Percentiles rank a stretch among this genome's conserved stretches.
Conservation (phyloP, 2,113 vertebrate genomes). For the Cardinalis cardinalis region DNA sequence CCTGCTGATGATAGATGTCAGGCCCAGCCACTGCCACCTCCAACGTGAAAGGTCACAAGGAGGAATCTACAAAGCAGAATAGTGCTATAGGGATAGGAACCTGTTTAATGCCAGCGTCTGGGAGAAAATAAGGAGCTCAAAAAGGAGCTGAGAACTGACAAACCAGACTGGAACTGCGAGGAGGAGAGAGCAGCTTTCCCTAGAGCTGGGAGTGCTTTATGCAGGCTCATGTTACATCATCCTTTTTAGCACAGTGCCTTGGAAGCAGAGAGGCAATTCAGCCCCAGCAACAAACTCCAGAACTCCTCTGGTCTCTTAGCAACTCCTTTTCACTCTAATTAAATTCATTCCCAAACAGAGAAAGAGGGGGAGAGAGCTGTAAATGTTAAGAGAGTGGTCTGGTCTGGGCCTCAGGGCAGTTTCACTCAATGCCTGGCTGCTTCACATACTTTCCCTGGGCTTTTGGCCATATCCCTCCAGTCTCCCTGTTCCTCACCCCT, state of each 20-base stretch:
- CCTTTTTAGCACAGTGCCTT: neutral
- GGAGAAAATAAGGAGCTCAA: neutral
- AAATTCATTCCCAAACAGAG: constrained; percentile 40
- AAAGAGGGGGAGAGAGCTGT: constrained; percentile 9
- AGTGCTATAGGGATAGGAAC: neutral
- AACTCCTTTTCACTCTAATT: constrained; percentile 56
- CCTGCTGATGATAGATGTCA: neutral
- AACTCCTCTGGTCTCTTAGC: constrained; percentile 54
- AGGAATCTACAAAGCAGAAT: neutral
- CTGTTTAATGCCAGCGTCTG: fast-evolving
- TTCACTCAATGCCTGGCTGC: neutral
- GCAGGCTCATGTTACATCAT: neutral
- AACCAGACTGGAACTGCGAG: neutral
- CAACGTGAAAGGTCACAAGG: neutral
- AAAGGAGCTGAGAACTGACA: neutral
- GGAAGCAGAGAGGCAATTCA: constrained; percentile 29
- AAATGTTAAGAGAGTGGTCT: constrained; percentile 2
- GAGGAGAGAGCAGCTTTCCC: neutral
- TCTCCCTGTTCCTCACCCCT: neutral
- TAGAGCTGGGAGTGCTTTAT: neutral
- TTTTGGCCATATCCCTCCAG: neutral
- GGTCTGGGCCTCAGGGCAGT: neutral
- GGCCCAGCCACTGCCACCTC: neutral
- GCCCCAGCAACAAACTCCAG: constrained; percentile 40
- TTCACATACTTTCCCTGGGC: neutral